phyloP scores from a whole-genome alignment of 2,113 vertebrate species.

The Dromiciops gliroides region DNA sequence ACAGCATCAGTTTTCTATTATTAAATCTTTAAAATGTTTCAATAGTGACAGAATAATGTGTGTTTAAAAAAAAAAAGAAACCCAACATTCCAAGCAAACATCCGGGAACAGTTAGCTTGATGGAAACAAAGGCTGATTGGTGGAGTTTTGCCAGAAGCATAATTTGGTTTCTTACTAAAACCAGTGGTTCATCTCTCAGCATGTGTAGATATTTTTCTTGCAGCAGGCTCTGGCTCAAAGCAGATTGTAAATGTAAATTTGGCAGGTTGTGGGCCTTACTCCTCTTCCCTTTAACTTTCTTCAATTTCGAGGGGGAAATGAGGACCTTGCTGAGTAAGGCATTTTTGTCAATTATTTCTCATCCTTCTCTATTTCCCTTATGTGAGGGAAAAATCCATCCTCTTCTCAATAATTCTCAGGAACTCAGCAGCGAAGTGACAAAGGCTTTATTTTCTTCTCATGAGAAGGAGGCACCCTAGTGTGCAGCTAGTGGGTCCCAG shows the following conservation, averaged over 20 bases:
- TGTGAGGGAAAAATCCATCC: too few species aligned
- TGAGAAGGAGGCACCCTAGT: too few species aligned
- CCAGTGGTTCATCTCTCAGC: background rate
- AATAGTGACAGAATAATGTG: background rate
- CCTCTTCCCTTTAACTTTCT: background rate
- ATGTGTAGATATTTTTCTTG: background rate
- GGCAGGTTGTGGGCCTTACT: background rate
- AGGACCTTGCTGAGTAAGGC: background rate
- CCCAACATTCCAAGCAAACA: background rate
- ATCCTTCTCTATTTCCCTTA: background rate
- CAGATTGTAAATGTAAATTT: background rate
- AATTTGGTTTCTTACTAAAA: background rate
- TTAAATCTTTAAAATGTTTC: conserved; percentile 21
- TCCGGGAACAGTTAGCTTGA: background rate
- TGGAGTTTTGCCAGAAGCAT: background rate
- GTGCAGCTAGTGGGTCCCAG: too few species aligned
- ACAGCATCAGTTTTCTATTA: background rate
- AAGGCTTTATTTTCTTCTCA: too few species aligned
- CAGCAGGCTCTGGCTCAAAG: background rate
- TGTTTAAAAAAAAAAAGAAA: background rate
- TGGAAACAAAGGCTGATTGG: background rate
- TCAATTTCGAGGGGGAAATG: background rate
- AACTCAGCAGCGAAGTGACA: too few species aligned
- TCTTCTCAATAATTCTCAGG: too few species aligned
- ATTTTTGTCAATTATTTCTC: background rate